Conservation (phyloP, 2,888 invertebrate species). For the Melanotus villosus region DNA sequence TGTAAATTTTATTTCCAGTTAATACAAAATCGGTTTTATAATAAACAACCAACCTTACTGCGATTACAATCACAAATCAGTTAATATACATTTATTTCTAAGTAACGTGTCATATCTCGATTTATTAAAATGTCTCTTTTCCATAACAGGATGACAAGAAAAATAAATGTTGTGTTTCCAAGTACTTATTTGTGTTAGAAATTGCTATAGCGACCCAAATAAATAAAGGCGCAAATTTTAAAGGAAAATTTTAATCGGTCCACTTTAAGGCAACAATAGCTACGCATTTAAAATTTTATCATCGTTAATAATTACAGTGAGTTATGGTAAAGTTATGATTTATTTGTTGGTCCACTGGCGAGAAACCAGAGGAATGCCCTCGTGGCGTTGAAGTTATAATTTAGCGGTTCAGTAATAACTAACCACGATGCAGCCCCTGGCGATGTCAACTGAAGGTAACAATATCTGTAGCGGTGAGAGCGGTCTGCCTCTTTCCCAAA, state of each 20-base stretch:
- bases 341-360: slow-evolving; percentile 46
- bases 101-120: too few relatives aligned
- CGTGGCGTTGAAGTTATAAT: slow-evolving; percentile 51
- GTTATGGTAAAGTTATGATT: slow-evolving; percentile 47
- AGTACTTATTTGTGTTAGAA: neutral
- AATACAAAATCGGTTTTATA: too few relatives aligned
- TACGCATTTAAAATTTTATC: slow-evolving; percentile 42
- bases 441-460: slow-evolving; percentile 49
- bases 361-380: slow-evolving; percentile 53
- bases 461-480: slow-evolving; percentile 36
- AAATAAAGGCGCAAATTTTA: neutral
- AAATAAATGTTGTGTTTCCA: neutral
- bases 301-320: slow-evolving; percentile 46
- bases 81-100: too few relatives aligned
- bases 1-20: too few relatives aligned
- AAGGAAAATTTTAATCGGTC: slow-evolving; percentile 8
- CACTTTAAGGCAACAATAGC: slow-evolving; percentile 26
- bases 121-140: neutral
- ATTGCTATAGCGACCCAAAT: neutral
- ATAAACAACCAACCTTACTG: too few relatives aligned
- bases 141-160: neutral
- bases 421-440: slow-evolving; percentile 40
- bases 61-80: too few relatives aligned
- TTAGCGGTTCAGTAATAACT: slow-evolving; percentile 50
- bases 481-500: slow-evolving; percentile 36